Evolutionary conservation across 2,888 invertebrate genomes (phyloP).

Genomic region (Xestia xanthographa): DNA sequence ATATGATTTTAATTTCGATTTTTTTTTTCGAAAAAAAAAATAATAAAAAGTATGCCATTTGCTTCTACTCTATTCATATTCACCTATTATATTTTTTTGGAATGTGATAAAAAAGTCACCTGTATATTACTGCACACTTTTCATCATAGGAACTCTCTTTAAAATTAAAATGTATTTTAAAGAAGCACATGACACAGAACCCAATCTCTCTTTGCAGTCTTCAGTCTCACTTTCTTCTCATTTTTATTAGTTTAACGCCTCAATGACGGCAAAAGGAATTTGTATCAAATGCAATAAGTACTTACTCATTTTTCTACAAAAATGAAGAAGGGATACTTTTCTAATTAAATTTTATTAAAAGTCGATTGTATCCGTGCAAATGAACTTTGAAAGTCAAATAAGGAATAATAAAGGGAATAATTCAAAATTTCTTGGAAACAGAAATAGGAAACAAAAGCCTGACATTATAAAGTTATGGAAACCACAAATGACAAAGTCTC

Average conservation of each 20-base stretch:
- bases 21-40: no score
- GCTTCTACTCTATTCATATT: no score
- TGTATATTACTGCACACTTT: no score
- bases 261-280: background rate
- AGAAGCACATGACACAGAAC: no score
- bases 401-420: background rate
- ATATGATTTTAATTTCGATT: no score
- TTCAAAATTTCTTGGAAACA: conserved; percentile 21
- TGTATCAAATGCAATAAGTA: background rate
- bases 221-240: background rate
- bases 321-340: no score
- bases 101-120: no score
- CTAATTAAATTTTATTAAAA: background rate
- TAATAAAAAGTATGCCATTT: no score
- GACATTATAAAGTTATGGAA: conserved; percentile 5
- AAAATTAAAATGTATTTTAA: no score
- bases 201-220: background rate
- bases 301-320: no score
- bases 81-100: no score
- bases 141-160: no score
- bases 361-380: background rate
- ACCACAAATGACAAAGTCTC: background rate
- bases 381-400: background rate
- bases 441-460: conserved; percentile 43
- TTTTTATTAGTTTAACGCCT: conserved; percentile 22